Conservation (phyloP, 2,113 vertebrate species). For the Mus pahari region DNA sequence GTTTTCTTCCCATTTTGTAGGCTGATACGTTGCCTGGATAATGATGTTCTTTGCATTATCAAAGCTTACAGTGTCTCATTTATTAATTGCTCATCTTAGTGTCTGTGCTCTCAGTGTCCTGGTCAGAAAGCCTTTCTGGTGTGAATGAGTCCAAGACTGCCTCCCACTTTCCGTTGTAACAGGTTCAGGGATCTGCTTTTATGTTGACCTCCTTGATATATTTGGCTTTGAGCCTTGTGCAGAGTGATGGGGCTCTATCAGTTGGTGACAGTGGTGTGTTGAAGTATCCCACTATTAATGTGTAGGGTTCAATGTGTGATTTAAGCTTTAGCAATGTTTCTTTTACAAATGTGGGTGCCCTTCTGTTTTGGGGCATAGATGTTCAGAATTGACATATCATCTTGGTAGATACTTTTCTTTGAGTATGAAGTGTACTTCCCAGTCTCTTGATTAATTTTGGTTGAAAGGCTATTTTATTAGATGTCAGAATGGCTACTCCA, state of each 20-base stretch:
- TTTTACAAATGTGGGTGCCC: too few relatives aligned
- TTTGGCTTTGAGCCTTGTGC: neutral
- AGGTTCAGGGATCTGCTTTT: neutral
- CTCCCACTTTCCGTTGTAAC: neutral
- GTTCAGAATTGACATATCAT: too few relatives aligned
- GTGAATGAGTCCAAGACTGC: neutral
- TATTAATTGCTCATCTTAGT: neutral
- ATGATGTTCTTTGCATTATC: neutral
- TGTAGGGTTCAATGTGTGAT: too few relatives aligned
- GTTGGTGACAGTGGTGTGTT: too few relatives aligned
- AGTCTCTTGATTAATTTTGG: too few relatives aligned
- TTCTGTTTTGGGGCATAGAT: too few relatives aligned
- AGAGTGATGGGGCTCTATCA: neutral
- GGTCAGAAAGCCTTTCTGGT: neutral
- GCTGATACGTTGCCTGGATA: neutral
- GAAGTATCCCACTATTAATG: too few relatives aligned
- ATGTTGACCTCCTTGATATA: neutral
- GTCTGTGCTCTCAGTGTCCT: neutral
- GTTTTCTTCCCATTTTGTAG: neutral
- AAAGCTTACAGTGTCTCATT: neutral
- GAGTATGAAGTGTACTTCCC: too few relatives aligned
- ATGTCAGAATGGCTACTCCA: too few relatives aligned
- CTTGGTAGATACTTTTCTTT: too few relatives aligned
- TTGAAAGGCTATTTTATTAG: too few relatives aligned
- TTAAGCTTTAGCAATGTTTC: too few relatives aligned